Percentiles rank a stretch among this genome's conserved stretches.
Evolutionary conservation across 92 coral and sea anemone genomes (phyloP).

Genomic region (Parazoanthus atlanticus): DNA sequence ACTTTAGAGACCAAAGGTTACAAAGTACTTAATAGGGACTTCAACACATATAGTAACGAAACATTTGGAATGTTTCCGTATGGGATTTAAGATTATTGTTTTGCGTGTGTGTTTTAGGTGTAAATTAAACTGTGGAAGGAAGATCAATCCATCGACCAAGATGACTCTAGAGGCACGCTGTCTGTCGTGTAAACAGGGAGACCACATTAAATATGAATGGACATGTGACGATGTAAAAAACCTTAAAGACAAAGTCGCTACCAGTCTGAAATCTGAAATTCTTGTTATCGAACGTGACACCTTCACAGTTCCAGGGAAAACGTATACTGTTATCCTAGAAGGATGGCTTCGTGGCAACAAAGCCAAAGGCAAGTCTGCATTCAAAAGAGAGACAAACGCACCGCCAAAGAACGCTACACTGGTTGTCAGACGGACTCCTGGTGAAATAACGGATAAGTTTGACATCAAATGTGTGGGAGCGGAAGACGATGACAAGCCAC

Average conservation of each 20-base stretch:
- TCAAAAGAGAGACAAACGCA: background rate
- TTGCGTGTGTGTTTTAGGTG: background rate
- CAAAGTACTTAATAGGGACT: too few species aligned
- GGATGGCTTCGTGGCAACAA: background rate
- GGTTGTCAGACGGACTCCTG: background rate
- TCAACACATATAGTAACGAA: too few species aligned
- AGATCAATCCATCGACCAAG: slow-evolving; percentile 11
- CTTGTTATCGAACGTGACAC: slow-evolving; percentile 3
- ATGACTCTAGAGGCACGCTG: background rate
- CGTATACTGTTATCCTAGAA: background rate
- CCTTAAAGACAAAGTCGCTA: background rate
- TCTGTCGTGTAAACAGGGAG: background rate
- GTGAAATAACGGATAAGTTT: background rate
- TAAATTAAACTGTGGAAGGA: background rate
- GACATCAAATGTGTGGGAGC: background rate
- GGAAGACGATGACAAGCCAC: background rate
- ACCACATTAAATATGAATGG: background rate
- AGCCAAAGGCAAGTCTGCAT: background rate
- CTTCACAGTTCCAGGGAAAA: background rate
- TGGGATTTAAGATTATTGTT: too few species aligned
- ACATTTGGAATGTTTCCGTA: too few species aligned
- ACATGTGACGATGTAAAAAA: background rate
- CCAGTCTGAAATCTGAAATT: background rate
- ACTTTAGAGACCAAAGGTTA: too few species aligned
- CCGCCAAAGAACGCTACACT: background rate